Evolutionary conservation across 2,888 invertebrate genomes (phyloP).

Genomic region (Gymnosoma rotundatum): DNA sequence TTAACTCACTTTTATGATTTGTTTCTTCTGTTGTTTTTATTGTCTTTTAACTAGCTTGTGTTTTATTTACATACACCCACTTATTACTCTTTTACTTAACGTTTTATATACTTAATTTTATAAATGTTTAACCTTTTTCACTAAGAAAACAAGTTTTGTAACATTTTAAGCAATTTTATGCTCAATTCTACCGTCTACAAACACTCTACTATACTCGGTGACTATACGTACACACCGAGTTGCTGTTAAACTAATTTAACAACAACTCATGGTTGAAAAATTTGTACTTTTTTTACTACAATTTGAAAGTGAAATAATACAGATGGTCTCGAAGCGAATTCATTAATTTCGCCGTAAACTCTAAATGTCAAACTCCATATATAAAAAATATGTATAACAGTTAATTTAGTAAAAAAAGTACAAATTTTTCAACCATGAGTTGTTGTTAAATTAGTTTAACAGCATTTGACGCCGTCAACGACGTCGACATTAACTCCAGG

Average conservation of each 20-base stretch:
- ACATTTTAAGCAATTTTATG: neutral
- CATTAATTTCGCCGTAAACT: no score
- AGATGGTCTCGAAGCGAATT: no score
- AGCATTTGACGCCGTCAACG: conserved; percentile 58
- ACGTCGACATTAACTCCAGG: neutral
- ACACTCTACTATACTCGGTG: no score
- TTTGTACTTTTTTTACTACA: neutral
- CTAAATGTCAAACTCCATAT: no score
- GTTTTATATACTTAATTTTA: conserved; percentile 35
- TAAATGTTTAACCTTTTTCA: conserved; percentile 16
- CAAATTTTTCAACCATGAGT: neutral
- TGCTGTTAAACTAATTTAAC: conserved; percentile 52
- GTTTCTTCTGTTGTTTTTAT: conserved; percentile 47
- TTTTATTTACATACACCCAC: conserved; percentile 58
- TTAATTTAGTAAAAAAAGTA: neutral
- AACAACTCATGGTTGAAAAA: conserved; percentile 7
- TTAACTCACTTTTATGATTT: conserved; percentile 54
- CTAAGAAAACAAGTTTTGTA: neutral
- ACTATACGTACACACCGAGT: conserved; percentile 65
- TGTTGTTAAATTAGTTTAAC: conserved; percentile 52
- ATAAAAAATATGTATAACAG: no score
- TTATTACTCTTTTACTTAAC: conserved; percentile 18
- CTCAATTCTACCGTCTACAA: neutral
- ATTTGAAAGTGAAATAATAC: no score
- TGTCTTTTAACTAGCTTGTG: conserved; percentile 47